A percentile compares a stretch with the other conserved stretches of the same genome.
Conservation (phyloP, 2,113 vertebrate genomes). For the Toxotes jaculatrix region DNA sequence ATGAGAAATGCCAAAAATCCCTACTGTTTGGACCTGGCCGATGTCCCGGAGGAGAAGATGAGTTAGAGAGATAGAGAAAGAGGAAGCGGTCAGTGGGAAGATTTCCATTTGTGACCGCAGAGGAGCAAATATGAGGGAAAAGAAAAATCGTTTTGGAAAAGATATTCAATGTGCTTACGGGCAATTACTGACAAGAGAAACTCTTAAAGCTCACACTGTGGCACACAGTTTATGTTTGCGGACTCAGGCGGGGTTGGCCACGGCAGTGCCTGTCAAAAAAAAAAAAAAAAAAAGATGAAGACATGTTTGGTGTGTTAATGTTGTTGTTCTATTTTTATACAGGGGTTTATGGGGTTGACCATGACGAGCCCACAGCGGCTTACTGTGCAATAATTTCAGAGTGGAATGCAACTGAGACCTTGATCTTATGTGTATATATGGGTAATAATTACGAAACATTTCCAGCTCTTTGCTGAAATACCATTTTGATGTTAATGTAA, state of each 20-base stretch:
- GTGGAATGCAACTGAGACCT: conserved; percentile 84
- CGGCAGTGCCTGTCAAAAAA: conserved; percentile 80
- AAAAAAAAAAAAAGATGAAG: conserved; percentile 68
- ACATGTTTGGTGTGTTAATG: conserved; percentile 89
- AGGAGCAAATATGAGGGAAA: conserved; percentile 46
- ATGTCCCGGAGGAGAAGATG: conserved; percentile 63
- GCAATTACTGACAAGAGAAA: conserved; percentile 62
- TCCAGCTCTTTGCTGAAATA: conserved; percentile 82
- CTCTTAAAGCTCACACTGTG: conserved; percentile 72
- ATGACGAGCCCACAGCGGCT: conserved; percentile 90
- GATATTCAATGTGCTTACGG: conserved; percentile 44
- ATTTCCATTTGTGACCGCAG: conserved; percentile 56
- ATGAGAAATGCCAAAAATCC: conserved; percentile 78
- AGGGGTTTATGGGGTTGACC: conserved; percentile 86
- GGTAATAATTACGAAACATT: conserved; percentile 75
- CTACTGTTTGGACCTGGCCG: conserved; percentile 73
- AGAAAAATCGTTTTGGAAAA: conserved; percentile 65
- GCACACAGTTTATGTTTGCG: conserved; percentile 69
- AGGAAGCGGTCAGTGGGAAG: conserved; percentile 47
- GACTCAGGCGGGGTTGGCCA: conserved; percentile 69
- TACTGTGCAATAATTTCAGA: conserved; percentile 96
- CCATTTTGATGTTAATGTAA: conserved; percentile 71
- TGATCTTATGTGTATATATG: conserved; percentile 86
- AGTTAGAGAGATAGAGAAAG: conserved; percentile 45
- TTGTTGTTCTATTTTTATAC: conserved; percentile 92